Evolutionary conservation across 2,797 vertebrate species (phyloP).

Genomic region (Catamblyrhynchus diadema): DNA sequence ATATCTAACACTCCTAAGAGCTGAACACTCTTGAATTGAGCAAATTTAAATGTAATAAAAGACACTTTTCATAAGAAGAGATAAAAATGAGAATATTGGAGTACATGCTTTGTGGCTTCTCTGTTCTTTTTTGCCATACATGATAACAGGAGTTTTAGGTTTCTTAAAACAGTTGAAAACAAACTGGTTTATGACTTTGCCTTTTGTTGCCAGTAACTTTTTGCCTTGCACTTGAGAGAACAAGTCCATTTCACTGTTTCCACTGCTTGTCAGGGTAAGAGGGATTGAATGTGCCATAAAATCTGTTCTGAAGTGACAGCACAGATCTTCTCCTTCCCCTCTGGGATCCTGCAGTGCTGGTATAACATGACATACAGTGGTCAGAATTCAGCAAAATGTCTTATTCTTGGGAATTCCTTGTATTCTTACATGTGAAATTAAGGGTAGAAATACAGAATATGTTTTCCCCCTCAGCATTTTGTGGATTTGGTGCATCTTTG

Average conservation of each 20-base stretch:
- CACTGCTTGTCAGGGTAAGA: background rate
- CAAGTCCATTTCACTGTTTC: background rate
- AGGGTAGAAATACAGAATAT: background rate
- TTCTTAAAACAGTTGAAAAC: background rate
- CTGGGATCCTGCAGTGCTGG: background rate
- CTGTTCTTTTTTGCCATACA: background rate
- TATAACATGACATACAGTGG: background rate
- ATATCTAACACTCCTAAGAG: conserved; percentile 1
- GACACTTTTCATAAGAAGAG: background rate
- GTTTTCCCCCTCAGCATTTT: background rate
- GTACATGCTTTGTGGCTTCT: background rate
- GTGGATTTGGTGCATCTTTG: background rate
- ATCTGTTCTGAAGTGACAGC: background rate
- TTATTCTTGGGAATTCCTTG: background rate
- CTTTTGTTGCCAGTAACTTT: background rate
- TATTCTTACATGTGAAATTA: background rate
- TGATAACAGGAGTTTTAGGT: background rate
- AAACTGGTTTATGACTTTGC: background rate
- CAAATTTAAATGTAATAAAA: conserved; percentile 38
- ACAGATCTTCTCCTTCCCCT: background rate
- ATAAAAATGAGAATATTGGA: conserved; percentile 15
- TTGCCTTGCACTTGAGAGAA: background rate
- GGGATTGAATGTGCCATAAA: background rate
- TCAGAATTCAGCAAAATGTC: background rate
- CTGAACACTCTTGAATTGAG: background rate